Evolutionary conservation across 2,797 vertebrate species (phyloP).

Genomic region (Taenioides sp.): DNA sequence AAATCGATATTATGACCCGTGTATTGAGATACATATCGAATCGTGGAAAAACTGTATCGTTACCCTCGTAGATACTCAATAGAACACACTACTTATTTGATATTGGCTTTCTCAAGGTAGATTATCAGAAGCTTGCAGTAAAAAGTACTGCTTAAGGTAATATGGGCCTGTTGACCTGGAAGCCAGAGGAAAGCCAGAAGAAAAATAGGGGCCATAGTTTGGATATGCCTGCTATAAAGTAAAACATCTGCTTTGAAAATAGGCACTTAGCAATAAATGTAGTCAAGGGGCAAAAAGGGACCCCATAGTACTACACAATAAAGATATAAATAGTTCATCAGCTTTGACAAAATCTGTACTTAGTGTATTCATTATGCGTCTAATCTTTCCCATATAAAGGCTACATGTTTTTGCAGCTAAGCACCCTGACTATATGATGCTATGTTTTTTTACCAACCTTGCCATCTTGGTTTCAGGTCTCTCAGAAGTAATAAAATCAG

Average conservation of each 20-base stretch:
- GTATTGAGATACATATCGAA: too few species aligned
- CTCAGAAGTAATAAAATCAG: constrained; percentile 77
- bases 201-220: too few species aligned
- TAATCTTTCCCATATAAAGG: neutral
- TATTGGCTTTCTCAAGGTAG: too few species aligned
- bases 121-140: too few species aligned
- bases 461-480: constrained; percentile 65
- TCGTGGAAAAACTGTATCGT: too few species aligned
- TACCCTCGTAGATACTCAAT: too few species aligned
- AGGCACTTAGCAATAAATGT: neutral
- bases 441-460: constrained; percentile 19
- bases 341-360: neutral
- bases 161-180: too few species aligned
- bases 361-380: neutral
- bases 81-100: too few species aligned
- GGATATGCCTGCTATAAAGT: neutral
- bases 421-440: neutral
- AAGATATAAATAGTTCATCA: neutral
- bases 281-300: neutral
- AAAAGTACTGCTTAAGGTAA: too few species aligned
- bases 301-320: neutral
- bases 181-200: too few species aligned
- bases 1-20: too few species aligned
- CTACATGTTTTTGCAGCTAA: neutral
- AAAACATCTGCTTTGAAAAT: neutral